Conservation (phyloP, 2,797 vertebrate species). For the Mormyrops boulengeri region DNA sequence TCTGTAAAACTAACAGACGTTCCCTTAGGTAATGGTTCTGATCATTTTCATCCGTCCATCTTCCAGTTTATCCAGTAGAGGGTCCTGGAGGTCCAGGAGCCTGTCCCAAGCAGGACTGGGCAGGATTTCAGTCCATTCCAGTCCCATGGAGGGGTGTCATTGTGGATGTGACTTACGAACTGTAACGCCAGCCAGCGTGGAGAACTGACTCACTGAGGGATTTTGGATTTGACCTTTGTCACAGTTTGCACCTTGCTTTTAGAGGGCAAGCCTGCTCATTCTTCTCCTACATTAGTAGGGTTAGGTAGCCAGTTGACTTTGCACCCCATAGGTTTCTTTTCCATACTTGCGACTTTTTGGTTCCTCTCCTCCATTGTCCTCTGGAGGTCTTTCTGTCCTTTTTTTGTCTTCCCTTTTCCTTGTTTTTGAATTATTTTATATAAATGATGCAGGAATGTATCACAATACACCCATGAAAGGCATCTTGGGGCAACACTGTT, state of each 20-base stretch:
- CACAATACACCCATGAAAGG: background rate
- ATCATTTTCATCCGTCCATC: background rate
- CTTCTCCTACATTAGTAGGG: background rate
- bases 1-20: background rate
- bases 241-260: background rate
- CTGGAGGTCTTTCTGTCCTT: background rate
- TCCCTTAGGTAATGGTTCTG: background rate
- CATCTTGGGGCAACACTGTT: background rate
- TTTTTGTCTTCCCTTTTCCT: background rate
- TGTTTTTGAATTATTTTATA: background rate
- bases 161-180: background rate
- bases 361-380: background rate
- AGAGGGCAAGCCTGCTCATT: background rate
- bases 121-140: background rate
- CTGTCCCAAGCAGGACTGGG: background rate
- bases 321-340: background rate
- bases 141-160: background rate
- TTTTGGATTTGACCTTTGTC: background rate
- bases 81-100: background rate
- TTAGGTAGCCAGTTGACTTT: background rate
- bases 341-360: background rate
- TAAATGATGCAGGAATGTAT: background rate
- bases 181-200: background rate
- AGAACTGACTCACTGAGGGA: background rate
- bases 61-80: background rate